Conservation (phyloP, 2,113 vertebrate genomes). For the Cinclus cinclus region DNA sequence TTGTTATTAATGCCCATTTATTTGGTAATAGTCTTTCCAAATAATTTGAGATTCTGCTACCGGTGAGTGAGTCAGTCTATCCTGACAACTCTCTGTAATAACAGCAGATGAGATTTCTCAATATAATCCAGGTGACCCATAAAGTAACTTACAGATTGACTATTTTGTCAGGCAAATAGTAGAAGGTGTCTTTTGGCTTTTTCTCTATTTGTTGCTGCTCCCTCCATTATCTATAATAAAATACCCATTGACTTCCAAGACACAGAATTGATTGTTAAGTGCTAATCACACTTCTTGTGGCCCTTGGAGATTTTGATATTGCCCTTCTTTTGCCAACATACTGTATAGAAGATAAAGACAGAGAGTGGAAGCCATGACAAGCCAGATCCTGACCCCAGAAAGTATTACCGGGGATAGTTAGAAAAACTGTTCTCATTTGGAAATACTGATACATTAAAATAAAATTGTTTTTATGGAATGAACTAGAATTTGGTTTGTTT, state of each 20-base stretch:
- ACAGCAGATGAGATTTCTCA: not conserved
- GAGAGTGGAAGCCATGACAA: not conserved
- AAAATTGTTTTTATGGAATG: not conserved
- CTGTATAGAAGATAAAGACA: not conserved
- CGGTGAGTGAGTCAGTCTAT: not conserved
- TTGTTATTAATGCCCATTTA: not conserved
- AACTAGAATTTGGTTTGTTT: not conserved
- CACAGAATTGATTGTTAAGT: not conserved
- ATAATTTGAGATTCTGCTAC: not conserved
- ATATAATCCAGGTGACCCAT: not conserved
- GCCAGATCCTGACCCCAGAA: not conserved
- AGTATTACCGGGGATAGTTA: not conserved
- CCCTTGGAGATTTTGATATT: not conserved
- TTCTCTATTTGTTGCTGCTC: not conserved
- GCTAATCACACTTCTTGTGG: not conserved
- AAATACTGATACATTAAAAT: not conserved
- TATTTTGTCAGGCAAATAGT: not conserved
- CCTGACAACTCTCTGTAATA: not conserved
- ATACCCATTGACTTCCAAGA: not conserved
- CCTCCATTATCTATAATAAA: not conserved
- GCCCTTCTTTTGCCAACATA: not conserved
- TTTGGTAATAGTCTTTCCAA: not conserved
- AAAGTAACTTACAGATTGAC: not conserved
- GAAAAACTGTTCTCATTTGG: not conserved
- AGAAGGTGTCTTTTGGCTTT: not conserved